Conservation (phyloP, 1,140 invertebrate genomes). For the Phenacoccus solenopsis region DNA sequence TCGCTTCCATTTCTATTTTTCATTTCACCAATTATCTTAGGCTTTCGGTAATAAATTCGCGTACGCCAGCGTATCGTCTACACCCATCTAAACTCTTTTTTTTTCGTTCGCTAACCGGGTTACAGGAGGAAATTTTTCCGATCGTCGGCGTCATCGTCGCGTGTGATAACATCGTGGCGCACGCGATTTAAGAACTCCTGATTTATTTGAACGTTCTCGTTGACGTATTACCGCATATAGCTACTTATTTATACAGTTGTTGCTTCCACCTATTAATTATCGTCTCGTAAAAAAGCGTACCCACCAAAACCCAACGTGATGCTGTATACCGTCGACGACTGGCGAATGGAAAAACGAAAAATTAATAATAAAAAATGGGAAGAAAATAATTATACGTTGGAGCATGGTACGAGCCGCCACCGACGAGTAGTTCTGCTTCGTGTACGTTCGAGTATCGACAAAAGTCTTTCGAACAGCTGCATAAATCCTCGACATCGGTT, state of each 20-base stretch:
- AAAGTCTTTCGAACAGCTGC: too few species aligned
- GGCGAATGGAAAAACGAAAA: not conserved
- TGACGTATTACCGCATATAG: not conserved
- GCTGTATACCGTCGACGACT: not conserved
- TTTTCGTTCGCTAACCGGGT: not conserved
- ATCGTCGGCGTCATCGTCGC: too few species aligned
- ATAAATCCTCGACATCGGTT: too few species aligned
- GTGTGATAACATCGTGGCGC: too few species aligned
- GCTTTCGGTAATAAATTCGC: not conserved
- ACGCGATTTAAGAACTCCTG: slow-evolving; percentile 1
- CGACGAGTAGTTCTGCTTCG: too few species aligned
- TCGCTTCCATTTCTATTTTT: not conserved
- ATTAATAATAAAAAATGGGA: not conserved
- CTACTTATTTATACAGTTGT: slow-evolving; percentile 3
- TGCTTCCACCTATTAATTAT: not conserved
- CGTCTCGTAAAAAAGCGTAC: too few species aligned
- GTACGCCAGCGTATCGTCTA: not conserved
- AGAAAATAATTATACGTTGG: not conserved
- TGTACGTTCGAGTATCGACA: too few species aligned
- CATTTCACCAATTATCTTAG: not conserved
- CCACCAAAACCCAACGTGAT: too few species aligned
- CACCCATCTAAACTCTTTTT: not conserved
- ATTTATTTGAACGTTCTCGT: not conserved
- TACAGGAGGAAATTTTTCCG: not conserved
- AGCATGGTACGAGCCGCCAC: too few species aligned